Conservation (phyloP, 1,140 invertebrate species). For the Hormaphis cornu region DNA sequence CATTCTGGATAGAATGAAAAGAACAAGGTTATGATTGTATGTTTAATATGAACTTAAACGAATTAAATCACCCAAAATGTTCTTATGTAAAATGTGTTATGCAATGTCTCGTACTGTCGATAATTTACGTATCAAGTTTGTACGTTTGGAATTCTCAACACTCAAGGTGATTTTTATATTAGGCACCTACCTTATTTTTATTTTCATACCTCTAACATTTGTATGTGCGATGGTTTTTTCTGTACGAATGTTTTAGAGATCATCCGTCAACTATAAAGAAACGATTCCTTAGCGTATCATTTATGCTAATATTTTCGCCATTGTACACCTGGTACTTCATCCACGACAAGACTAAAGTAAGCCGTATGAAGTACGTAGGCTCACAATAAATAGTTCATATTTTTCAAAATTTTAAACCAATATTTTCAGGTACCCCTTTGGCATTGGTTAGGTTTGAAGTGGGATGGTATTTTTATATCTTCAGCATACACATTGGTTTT, state of each 20-base stretch:
- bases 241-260: constrained; percentile 50
- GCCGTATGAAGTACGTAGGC: background rate
- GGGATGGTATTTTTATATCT: constrained; percentile 62
- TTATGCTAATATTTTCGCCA: constrained; percentile 70
- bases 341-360: constrained; percentile 49
- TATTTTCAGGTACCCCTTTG: constrained; percentile 51
- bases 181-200: no score
- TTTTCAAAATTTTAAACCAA: background rate
- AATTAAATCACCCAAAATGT: constrained; percentile 8
- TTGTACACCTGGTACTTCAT: constrained; percentile 62
- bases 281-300: constrained; percentile 73
- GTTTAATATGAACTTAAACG: background rate
- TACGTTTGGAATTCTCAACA: constrained; percentile 70
- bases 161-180: constrained; percentile 51
- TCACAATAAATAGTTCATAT: background rate
- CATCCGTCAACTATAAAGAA: constrained; percentile 81
- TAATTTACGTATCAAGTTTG: constrained; percentile 69
- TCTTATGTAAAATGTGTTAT: constrained; percentile 18
- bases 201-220: no score
- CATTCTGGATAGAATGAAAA: background rate
- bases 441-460: constrained; percentile 66
- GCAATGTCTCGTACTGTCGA: constrained; percentile 60
- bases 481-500: constrained; percentile 63
- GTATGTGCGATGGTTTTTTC: no score
- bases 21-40: background rate